Base-by-base conservation (phyloP, 2,113 vertebrate species). In the Lates calcarifer region DNA sequence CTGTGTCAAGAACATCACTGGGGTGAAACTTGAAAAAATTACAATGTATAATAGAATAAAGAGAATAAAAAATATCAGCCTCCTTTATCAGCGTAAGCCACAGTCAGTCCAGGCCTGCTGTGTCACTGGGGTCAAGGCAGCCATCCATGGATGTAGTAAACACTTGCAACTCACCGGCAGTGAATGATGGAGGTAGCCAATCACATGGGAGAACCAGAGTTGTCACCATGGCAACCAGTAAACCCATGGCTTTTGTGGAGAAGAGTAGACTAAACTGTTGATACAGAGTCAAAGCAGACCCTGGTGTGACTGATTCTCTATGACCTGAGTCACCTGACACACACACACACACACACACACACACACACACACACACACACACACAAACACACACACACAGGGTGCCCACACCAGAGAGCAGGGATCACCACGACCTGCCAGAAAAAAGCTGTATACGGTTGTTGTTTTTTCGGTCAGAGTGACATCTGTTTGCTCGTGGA, bases 211-310 rank as follows among this genome's bases (percentile, higher is more conserved):
- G 51, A 68, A 70, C 41, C 22, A 17, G 7, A 70, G 33, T 22
- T 0, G 3, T 90, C 73, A 8, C 87, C 66, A 11, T 77, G 73
- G 80, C 76, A 89, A 91, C 89, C 18, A 2, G 76, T 83, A 81
- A 90, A 90, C 62, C 56, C 56, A 33, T 11, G 22, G 64, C 51
- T 80, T 84, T 57, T 73, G 72, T 69, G 31, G 80, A 73, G 64
- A 74, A 76, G 35, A 24, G 71, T 74, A 90, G 93, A 92, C 93
- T 90, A 90, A 92, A 88, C 86, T 77, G 90, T 88, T 89, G 77
- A 88, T 79, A 74, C 37, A 33, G 51, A 85, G 67, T 80, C 78
- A 80, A 82, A 86, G 77, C 91, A 88, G 77, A 85, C 31, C 61
- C 51, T 6, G 5, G 58, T 66, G 35, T 79, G 66, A 81, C 60